A percentile compares a stretch with the other conserved stretches of the same genome.
phyloP scores from a whole-genome alignment of 2,113 vertebrate genomes.

The Stomatorhinus ivindoensis region DNA sequence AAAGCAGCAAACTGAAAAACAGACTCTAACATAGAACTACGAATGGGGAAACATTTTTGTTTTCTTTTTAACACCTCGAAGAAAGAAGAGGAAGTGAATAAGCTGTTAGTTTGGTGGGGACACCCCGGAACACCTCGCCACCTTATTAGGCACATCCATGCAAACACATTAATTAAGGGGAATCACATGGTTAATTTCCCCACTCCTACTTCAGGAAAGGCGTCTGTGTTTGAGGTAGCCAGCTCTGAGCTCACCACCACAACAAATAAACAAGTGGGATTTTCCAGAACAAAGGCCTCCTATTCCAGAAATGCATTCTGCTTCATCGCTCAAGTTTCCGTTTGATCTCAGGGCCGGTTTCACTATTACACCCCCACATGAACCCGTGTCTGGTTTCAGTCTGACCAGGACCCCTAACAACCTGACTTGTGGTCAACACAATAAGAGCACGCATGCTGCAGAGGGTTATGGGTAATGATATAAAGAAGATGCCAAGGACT shows the following conservation, averaged over 20 bases:
- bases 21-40: not conserved
- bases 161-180: not conserved
- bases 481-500: not conserved
- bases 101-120: not conserved
- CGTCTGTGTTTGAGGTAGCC: not conserved
- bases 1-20: not conserved
- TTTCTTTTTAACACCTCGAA: not conserved
- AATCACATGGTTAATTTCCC: not conserved
- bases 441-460: not conserved
- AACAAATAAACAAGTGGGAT: not conserved
- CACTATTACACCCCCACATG: not conserved
- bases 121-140: not conserved
- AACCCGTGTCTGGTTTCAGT: not conserved
- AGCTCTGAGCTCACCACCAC: not conserved
- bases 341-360: not conserved
- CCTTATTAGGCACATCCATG: not conserved
- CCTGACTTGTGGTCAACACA: not conserved
- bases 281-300: not conserved
- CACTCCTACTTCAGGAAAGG: not conserved
- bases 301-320: not conserved
- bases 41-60: not conserved
- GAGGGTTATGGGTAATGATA: not conserved
- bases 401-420: not conserved
- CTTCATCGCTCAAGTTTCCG: not conserved
- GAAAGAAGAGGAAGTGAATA: not conserved